Evolutionary conservation across 2,888 invertebrate genomes (phyloP).

Genomic region (Morpho deidamia): DNA sequence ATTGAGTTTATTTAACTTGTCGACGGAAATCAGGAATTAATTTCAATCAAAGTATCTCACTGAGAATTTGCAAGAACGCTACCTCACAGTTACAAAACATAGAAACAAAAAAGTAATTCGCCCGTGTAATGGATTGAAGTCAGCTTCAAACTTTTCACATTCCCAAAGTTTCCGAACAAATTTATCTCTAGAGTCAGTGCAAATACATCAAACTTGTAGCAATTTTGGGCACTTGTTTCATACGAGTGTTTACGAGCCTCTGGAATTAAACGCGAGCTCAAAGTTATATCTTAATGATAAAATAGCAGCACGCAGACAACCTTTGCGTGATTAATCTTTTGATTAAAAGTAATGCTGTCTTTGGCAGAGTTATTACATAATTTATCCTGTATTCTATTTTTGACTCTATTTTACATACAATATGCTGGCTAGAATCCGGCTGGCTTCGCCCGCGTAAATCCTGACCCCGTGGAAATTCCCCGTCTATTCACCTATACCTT

Average conservation of each 20-base stretch:
- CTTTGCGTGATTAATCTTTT: no score
- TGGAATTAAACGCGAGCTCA: not conserved
- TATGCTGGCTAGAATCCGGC: no score
- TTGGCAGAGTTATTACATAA: no score
- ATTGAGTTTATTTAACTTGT: not conserved
- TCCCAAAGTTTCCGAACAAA: constrained; percentile 70
- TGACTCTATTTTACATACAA: no score
- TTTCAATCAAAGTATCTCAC: no score
- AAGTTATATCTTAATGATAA: not conserved
- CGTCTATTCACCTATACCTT: no score
- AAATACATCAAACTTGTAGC: constrained; percentile 75
- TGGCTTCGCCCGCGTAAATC: no score
- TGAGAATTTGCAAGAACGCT: constrained; percentile 56
- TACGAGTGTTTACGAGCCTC: constrained; percentile 31
- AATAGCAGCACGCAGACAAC: not conserved
- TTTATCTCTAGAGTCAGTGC: constrained; percentile 71
- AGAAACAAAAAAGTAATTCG: constrained; percentile 78
- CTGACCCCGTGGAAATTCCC: no score
- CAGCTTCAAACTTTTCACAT: constrained; percentile 76
- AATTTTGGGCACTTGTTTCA: constrained; percentile 72
- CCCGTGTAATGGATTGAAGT: constrained; percentile 78
- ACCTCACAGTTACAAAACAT: constrained; percentile 29
- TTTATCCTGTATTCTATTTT: no score
- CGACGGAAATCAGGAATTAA: not conserved
- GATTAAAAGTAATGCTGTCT: no score